These are phyloP conservation scores for Stenotaenia linearis DNA, from an alignment of 2,888 invertebrate species.

Conservation along the genomic window DNA sequence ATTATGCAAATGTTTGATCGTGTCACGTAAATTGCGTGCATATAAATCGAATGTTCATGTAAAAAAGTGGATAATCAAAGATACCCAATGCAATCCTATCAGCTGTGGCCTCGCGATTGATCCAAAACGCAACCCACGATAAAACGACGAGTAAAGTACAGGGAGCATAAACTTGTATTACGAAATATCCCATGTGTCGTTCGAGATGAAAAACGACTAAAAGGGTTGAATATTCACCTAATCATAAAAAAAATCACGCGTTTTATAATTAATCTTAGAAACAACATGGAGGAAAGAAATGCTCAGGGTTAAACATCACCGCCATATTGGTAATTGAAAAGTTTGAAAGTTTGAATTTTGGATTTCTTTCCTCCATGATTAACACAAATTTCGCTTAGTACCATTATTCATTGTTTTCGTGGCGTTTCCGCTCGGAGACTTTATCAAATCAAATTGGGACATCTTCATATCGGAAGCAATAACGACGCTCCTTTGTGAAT, in stretches of 20 bases:
- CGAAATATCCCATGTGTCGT: constrained; percentile 50
- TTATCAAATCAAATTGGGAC: constrained; percentile 75
- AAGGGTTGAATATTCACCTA: constrained; percentile 42
- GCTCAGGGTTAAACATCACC: no score
- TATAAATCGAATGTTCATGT: no score
- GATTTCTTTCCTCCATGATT: no score
- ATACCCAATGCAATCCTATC: constrained; percentile 75
- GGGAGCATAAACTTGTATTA: constrained; percentile 53
- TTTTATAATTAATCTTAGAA: no score
- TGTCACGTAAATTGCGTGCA: no score
- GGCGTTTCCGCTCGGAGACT: constrained; percentile 64
- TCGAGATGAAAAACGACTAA: constrained; percentile 47
- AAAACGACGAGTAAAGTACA: constrained; percentile 51
- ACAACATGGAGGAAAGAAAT: no score
- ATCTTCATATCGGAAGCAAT: constrained; percentile 75
- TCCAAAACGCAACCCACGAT: constrained; percentile 74
- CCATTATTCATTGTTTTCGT: constrained; percentile 50
- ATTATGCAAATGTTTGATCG: no score
- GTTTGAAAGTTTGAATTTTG: no score
- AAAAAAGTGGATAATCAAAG: no score
- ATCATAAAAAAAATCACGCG: background rate
- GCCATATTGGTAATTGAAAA: no score
- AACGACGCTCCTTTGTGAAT: constrained; percentile 63
- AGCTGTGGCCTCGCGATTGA: constrained; percentile 76
- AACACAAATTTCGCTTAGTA: constrained; percentile 37